Evolutionary conservation across 2,888 invertebrate genomes (phyloP).

Genomic region (Nematopogon swammerdamellus): DNA sequence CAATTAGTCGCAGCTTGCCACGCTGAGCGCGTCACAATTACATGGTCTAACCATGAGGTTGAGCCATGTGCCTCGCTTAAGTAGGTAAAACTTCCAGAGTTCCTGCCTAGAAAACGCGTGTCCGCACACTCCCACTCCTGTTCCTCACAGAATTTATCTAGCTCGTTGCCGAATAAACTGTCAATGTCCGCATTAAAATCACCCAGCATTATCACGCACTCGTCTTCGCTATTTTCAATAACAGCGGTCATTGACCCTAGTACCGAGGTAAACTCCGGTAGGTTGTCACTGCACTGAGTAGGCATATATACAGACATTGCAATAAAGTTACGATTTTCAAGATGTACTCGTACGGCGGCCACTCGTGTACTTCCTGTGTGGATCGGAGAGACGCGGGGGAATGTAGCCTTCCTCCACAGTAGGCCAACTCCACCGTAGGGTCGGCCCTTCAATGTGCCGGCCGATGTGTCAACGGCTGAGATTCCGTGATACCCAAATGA

Average conservation of each 20-base stretch:
- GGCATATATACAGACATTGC: constrained; percentile 16
- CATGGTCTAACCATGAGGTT: background rate
- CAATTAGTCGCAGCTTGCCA: background rate
- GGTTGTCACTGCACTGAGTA: constrained; percentile 11
- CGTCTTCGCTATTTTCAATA: background rate
- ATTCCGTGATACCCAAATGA: constrained; percentile 13
- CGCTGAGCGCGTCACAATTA: background rate
- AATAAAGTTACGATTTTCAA: constrained; percentile 7
- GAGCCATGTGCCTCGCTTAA: background rate
- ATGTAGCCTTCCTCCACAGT: constrained; percentile 13
- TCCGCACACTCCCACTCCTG: background rate
- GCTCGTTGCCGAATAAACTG: background rate
- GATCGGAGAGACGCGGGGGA: constrained; percentile 11
- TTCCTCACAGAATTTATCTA: background rate
- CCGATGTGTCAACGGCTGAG: constrained; percentile 15
- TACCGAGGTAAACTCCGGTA: constrained; percentile 5
- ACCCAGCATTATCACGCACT: background rate
- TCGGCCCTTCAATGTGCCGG: constrained; percentile 12
- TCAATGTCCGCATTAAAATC: background rate
- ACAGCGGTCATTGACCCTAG: background rate
- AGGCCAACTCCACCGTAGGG: constrained; percentile 15
- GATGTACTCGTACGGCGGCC: constrained; percentile 9
- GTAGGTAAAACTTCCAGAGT: background rate
- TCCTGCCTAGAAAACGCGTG: background rate
- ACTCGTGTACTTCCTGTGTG: constrained; percentile 11